These are phyloP conservation scores for Mesocricetus auratus DNA, from an alignment of 2,113 vertebrate genomes.

Conservation along the genomic window DNA sequence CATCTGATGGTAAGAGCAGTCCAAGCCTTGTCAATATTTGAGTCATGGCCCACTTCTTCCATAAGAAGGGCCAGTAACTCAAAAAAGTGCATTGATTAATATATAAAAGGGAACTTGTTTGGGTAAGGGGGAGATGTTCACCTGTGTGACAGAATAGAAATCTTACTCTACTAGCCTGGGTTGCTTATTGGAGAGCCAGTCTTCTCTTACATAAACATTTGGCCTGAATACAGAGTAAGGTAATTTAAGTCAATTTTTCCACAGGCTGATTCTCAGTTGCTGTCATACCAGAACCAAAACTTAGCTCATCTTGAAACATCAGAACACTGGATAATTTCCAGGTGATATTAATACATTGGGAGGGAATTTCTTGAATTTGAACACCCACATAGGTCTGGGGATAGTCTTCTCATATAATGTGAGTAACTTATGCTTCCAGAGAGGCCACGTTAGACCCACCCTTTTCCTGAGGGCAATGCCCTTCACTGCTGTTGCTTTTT, in stretches of 20 bases:
- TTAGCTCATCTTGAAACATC: conserved; percentile 8
- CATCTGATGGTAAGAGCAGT: neutral
- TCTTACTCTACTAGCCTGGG: neutral
- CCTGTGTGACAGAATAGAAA: conserved; percentile 4
- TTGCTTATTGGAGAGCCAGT: conserved; percentile 40
- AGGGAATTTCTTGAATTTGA: neutral
- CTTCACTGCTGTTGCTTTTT: neutral
- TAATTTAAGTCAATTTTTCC: conserved; percentile 51
- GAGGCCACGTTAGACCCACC: neutral
- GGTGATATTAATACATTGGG: neutral
- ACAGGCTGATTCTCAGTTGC: neutral
- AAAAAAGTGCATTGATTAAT: conserved; percentile 28
- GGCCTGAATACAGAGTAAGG: conserved; percentile 25
- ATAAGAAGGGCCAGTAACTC: neutral
- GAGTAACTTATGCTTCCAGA: neutral
- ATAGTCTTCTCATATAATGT: neutral
- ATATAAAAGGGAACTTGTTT: conserved; percentile 30
- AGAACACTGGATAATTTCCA: neutral
- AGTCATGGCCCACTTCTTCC: neutral
- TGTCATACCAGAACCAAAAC: neutral
- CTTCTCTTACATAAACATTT: neutral
- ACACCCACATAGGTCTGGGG: neutral
- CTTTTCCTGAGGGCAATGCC: neutral
- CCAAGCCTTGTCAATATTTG: neutral
- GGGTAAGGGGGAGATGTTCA: neutral